These are phyloP conservation scores for Hemiprocne comata DNA, from an alignment of 2,113 vertebrate species.

Conservation along the genomic window DNA sequence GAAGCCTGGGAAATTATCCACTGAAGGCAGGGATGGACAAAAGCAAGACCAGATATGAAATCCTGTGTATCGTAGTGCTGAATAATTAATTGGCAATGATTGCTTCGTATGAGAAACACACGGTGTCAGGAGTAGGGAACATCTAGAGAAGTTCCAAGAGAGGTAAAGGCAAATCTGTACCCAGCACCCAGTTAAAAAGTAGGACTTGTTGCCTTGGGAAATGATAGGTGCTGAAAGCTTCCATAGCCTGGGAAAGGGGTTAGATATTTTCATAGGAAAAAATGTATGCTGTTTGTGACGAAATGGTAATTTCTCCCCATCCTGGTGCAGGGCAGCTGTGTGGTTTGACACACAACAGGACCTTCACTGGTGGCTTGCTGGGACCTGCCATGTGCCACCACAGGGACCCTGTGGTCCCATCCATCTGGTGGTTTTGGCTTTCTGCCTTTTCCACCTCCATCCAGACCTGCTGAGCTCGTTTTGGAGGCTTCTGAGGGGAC, in stretches of 20 bases:
- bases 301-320: background rate
- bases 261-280: background rate
- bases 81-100: background rate
- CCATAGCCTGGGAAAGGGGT: fast-evolving
- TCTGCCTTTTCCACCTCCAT: background rate
- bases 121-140: background rate
- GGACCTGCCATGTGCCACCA: background rate
- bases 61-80: background rate
- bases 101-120: background rate
- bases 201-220: background rate
- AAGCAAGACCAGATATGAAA: background rate
- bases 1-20: no score
- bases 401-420: background rate
- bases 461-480: background rate
- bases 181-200: background rate
- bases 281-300: background rate
- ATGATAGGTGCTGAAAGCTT: background rate
- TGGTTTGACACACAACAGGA: background rate
- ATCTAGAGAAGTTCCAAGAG: background rate
- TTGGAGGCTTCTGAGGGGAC: background rate
- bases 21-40: background rate
- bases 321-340: background rate
- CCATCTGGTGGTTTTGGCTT: background rate
- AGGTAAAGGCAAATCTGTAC: background rate
- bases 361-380: fast-evolving